Percentiles rank a stretch among this genome's conserved stretches.
phyloP scores from a whole-genome alignment of 2,113 vertebrate genomes.

The Cheirogaleus medius region DNA sequence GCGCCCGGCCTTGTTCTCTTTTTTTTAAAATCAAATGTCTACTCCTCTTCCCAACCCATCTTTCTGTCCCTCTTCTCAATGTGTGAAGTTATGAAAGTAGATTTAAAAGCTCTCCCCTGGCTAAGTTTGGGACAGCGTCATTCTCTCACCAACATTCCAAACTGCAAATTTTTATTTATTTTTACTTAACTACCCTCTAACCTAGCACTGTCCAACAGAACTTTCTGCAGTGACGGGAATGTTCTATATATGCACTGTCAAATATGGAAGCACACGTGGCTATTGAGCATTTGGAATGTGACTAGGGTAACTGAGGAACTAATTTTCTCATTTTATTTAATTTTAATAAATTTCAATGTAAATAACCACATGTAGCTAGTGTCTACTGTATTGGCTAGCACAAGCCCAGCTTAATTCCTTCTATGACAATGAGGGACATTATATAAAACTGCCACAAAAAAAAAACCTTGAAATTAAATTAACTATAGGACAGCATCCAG shows the following conservation, averaged over 20 bases:
- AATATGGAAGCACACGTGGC: background rate
- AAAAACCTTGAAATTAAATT: background rate
- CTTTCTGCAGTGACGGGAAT: background rate
- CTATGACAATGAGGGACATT: background rate
- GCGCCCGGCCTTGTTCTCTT: no score
- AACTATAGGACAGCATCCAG: background rate
- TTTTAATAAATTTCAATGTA: background rate
- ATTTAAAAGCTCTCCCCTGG: background rate
- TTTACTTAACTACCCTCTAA: background rate
- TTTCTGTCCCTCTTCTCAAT: background rate
- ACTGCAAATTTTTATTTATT: background rate
- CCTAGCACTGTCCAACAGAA: background rate
- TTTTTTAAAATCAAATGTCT: background rate
- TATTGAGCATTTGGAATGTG: background rate
- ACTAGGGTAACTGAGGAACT: background rate
- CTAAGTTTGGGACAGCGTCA: background rate
- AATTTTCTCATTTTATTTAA: background rate
- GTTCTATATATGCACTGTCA: background rate
- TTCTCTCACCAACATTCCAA: background rate
- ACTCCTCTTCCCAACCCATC: background rate
- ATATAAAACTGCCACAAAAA: conserved; percentile 18
- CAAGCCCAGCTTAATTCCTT: background rate
- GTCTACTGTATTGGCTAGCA: background rate
- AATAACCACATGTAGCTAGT: background rate
- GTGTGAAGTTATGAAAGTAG: background rate